A percentile compares a stretch with the other conserved stretches of the same genome.
Evolutionary conservation across 2,113 vertebrate species (phyloP).

Genomic region (Jaculus jaculus): DNA sequence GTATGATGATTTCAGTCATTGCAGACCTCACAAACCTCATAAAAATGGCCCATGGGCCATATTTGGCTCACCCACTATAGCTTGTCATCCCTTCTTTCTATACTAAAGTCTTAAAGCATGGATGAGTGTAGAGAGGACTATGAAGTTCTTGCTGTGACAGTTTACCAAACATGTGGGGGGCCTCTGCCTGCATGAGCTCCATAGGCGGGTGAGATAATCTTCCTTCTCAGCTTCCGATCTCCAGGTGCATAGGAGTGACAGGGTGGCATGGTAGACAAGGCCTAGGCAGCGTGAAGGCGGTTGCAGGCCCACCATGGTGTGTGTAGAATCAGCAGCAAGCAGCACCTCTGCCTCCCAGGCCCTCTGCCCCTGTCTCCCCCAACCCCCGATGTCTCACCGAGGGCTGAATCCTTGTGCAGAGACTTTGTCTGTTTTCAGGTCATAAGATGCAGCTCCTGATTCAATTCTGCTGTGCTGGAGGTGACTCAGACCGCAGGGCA

Average conservation of each 20-base stretch:
- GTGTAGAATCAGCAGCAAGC: background rate
- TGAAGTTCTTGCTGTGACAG: background rate
- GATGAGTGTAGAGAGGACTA: background rate
- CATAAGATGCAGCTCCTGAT: slow-evolving; percentile 8
- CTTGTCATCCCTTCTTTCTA: background rate
- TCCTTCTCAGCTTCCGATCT: background rate
- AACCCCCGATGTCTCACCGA: background rate
- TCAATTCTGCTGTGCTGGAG: slow-evolving; percentile 34
- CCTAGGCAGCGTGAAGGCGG: background rate
- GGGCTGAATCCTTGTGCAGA: background rate
- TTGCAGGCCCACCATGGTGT: background rate
- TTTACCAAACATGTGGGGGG: background rate
- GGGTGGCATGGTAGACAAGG: too few species aligned
- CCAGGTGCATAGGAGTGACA: background rate
- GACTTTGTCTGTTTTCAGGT: slow-evolving; percentile 35
- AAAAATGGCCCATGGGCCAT: background rate
- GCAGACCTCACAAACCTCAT: background rate
- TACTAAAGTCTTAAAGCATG: background rate
- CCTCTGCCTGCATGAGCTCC: fast-evolving
- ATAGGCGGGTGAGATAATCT: background rate
- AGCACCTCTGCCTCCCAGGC: background rate
- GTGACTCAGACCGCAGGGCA: background rate
- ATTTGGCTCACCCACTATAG: background rate
- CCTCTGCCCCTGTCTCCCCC: background rate
- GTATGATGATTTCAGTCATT: background rate